Evolutionary conservation across 2,888 invertebrate species (phyloP).

Genomic region (Myathropa florea): DNA sequence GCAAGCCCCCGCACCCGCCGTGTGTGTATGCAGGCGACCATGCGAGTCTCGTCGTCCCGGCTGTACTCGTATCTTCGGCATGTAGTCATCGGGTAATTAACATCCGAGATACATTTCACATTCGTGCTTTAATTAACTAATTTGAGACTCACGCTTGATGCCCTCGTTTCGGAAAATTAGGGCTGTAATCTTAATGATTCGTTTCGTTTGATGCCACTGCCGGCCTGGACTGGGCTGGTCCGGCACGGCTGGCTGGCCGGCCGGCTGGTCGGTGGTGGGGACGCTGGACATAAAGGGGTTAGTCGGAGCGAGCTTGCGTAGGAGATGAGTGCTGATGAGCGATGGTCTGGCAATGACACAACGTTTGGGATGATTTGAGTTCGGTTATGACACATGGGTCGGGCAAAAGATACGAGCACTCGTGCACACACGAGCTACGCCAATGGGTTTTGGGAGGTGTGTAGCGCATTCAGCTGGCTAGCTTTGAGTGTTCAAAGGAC

Average conservation of each 20-base stretch:
- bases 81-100: conserved; percentile 56
- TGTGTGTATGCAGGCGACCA: neutral
- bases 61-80: conserved; percentile 13
- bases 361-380: neutral
- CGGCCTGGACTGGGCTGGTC: neutral
- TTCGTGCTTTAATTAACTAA: conserved; percentile 65
- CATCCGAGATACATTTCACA: conserved; percentile 63
- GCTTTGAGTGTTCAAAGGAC: neutral
- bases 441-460: neutral
- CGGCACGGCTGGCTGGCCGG: neutral
- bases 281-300: too few relatives aligned
- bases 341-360: neutral
- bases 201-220: conserved; percentile 44
- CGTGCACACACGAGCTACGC: neutral
- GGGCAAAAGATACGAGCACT: too few relatives aligned
- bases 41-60: neutral
- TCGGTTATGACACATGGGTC: neutral
- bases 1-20: neutral
- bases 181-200: conserved; percentile 54
- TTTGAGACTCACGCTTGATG: conserved; percentile 62
- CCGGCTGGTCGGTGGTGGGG: neutral
- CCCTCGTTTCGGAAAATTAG: conserved; percentile 61
- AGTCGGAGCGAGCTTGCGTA: conserved; percentile 12
- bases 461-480: too few relatives aligned
- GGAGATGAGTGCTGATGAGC: neutral